A percentile compares a stretch with the other conserved stretches of the same genome.
Conservation (phyloP, 2,113 vertebrate genomes). For the Nipponia nippon region DNA sequence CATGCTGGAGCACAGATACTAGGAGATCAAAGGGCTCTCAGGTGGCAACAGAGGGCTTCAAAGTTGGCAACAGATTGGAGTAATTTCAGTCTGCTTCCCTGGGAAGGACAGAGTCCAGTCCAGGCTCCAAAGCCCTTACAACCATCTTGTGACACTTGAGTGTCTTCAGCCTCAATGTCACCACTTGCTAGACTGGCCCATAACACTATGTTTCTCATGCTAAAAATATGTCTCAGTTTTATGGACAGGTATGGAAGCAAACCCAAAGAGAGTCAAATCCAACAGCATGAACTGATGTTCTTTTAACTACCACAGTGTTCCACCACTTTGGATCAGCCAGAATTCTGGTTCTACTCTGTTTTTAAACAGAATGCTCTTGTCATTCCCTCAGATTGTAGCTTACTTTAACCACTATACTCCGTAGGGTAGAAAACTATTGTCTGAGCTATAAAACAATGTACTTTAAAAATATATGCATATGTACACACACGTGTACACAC, state of each 20-base stretch:
- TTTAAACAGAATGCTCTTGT: not conserved
- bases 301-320: not conserved
- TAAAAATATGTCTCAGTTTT: not conserved
- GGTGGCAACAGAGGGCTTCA: not conserved
- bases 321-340: not conserved
- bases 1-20: not conserved
- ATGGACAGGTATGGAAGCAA: not conserved
- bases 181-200: not conserved
- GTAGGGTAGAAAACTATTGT: not conserved
- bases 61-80: not conserved
- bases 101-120: not conserved
- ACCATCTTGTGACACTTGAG: not conserved
- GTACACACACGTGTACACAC: fast-evolving
- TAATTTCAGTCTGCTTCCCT: not conserved
- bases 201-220: not conserved
- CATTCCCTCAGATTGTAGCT: not conserved
- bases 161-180: not conserved
- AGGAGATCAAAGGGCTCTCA: not conserved
- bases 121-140: not conserved
- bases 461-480: not conserved
- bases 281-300: not conserved
- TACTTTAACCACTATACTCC: not conserved
- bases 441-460: not conserved
- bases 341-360: not conserved
- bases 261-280: not conserved